A percentile compares a stretch with the other conserved stretches of the same genome.
phyloP scores from a whole-genome alignment of 2,797 vertebrate genomes.

The Silurus lanzhouensis region DNA sequence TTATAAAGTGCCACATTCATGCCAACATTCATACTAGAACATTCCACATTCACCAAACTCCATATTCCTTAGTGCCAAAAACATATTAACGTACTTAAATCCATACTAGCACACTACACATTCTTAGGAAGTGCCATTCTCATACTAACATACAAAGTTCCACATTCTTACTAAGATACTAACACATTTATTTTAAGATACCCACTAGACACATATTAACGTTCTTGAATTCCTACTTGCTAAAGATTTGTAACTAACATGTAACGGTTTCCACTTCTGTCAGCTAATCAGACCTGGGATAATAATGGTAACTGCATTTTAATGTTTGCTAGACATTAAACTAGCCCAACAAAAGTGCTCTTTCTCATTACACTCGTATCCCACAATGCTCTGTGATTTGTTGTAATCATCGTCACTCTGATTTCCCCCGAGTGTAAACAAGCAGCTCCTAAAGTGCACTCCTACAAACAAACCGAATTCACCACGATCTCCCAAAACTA shows the following conservation, averaged over 20 bases:
- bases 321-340: not conserved
- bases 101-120: not conserved
- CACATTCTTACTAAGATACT: not conserved
- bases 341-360: not conserved
- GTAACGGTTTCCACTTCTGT: not conserved
- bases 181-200: not conserved
- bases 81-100: not conserved
- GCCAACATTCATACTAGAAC: not conserved
- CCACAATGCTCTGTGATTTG: not conserved
- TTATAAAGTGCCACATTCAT: not conserved
- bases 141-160: not conserved
- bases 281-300: not conserved
- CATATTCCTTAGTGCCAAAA: too few species aligned
- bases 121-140: not conserved
- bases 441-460: not conserved
- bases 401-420: not conserved
- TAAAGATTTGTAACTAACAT: not conserved
- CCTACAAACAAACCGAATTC: not conserved
- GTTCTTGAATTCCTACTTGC: not conserved
- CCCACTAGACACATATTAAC: not conserved
- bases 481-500: constrained; percentile 8
- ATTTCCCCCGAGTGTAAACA: constrained; percentile 21
- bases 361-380: not conserved
- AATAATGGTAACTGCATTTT: not conserved
- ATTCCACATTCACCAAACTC: not conserved